phyloP scores from a whole-genome alignment of 2,888 invertebrate species.

The Xestoiulus laeticollis region DNA sequence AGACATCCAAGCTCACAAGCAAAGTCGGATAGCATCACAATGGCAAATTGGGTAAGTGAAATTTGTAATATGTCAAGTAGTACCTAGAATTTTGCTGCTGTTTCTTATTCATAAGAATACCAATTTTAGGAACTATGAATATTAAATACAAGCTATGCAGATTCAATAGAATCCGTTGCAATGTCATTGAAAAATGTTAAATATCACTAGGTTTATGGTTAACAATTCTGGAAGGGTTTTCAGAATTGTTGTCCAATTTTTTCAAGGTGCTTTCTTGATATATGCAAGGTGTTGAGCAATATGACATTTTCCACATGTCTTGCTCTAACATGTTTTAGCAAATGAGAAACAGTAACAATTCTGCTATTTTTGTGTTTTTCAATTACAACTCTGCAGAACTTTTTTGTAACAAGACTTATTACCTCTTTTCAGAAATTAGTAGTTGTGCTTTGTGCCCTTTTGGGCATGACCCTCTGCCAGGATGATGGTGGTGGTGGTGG shows the following conservation, averaged over 20 bases:
- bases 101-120: neutral
- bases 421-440: conserved; percentile 45
- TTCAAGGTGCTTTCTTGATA: no score
- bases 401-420: neutral
- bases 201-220: no score
- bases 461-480: conserved; percentile 50
- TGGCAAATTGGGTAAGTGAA: conserved; percentile 48
- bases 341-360: no score
- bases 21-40: conserved; percentile 38
- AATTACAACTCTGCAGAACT: neutral
- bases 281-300: no score
- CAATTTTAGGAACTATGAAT: neutral
- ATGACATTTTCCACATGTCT: no score
- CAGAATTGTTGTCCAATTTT: no score
- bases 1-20: conserved; percentile 7
- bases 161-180: no score
- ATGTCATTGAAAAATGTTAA: no score
- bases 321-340: no score
- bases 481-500: conserved; percentile 52
- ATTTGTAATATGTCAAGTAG: neutral
- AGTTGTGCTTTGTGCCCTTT: conserved; percentile 42
- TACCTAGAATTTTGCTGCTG: neutral
- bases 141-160: no score
- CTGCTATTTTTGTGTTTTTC: no score
- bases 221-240: no score